These are phyloP conservation scores for Lasioglossum pauxillum DNA, from an alignment of 2,888 invertebrate species.

Conservation along the genomic window DNA sequence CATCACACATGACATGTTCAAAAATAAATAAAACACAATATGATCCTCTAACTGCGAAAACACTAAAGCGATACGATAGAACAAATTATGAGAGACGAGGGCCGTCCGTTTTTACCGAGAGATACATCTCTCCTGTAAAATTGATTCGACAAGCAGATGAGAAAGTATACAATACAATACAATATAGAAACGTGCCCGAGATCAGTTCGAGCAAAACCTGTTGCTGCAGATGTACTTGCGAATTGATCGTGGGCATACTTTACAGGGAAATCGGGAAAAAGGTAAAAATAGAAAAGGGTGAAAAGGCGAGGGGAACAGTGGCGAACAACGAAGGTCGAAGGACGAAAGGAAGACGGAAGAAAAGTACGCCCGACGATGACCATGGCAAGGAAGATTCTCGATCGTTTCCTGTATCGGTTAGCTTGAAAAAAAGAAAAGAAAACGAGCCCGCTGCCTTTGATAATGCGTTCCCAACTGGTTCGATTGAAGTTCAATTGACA, in stretches of 20 bases:
- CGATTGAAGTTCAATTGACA: background rate
- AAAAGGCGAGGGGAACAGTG: no score
- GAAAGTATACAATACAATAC: background rate
- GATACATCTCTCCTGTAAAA: conserved; percentile 11
- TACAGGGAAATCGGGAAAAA: no score
- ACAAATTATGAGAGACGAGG: conserved; percentile 44
- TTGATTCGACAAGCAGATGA: background rate
- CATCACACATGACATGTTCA: conserved; percentile 79
- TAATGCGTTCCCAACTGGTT: background rate
- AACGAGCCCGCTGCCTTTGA: conserved; percentile 4
- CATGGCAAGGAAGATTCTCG: background rate
- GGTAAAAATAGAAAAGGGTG: background rate
- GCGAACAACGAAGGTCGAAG: background rate
- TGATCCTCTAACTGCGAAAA: conserved; percentile 67
- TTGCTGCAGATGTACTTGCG: background rate
- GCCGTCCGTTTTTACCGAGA: background rate
- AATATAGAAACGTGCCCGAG: background rate
- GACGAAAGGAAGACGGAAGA: background rate
- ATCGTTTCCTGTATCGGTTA: background rate
- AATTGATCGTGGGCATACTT: conserved; percentile 5
- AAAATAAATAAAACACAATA: conserved; percentile 81
- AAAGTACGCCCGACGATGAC: background rate
- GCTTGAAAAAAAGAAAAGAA: conserved; percentile 2
- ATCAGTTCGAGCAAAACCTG: conserved; percentile 3
- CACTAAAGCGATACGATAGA: conserved; percentile 60